A percentile compares a stretch with the other conserved stretches of the same genome.
Evolutionary conservation across 2,797 vertebrate genomes (phyloP).

Genomic region (Bovichtus diacanthus): DNA sequence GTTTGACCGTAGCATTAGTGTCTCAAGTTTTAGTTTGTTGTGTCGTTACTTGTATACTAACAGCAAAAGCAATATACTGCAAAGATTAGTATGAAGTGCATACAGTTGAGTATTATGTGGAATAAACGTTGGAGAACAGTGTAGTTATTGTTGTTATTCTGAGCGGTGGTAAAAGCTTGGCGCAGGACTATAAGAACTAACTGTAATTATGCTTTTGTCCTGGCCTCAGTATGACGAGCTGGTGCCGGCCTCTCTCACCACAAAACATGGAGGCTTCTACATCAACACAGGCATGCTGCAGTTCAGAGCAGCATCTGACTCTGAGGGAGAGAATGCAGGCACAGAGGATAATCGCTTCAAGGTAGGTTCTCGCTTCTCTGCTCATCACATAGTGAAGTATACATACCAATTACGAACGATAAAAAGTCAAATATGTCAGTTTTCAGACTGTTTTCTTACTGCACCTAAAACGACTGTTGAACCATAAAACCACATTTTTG

Average conservation of each 20-base stretch:
- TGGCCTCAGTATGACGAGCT: slow-evolving; percentile 94
- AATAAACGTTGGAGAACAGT: background rate
- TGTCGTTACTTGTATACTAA: background rate
- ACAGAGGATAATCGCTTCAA: slow-evolving; percentile 89
- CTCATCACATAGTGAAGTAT: background rate
- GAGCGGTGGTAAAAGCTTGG: background rate
- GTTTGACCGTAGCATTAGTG: background rate
- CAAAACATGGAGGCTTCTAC: slow-evolving; percentile 98
- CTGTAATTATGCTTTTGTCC: background rate
- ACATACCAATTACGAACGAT: background rate
- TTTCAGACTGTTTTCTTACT: background rate
- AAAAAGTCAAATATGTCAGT: background rate
- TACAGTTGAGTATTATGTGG: background rate
- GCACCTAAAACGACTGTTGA: too few species aligned
- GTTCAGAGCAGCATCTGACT: slow-evolving; percentile 95
- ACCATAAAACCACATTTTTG: background rate
- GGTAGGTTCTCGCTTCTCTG: slow-evolving; percentile 67
- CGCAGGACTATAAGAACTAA: background rate
- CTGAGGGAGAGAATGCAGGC: slow-evolving; percentile 91
- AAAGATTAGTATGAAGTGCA: background rate
- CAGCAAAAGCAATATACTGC: background rate
- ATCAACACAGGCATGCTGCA: slow-evolving; percentile 98
- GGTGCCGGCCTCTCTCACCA: slow-evolving; percentile 96
- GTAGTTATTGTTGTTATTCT: background rate
- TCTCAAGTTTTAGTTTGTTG: background rate